phyloP scores from a whole-genome alignment of 2,113 vertebrate species.

The Corythaixoides concolor region DNA sequence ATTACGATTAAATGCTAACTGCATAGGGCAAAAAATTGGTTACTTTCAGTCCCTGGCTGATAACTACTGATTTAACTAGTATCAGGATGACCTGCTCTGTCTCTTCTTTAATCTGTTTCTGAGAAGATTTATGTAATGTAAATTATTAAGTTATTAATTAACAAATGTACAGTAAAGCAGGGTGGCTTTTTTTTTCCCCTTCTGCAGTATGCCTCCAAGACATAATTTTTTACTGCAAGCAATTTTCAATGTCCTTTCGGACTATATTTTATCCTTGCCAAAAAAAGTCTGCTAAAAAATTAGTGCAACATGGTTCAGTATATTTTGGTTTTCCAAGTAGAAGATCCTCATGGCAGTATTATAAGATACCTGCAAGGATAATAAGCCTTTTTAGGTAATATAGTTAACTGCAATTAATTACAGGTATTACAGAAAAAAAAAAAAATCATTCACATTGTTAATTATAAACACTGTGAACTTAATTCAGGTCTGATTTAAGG shows the following conservation, averaged over 20 bases:
- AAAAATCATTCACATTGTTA: neutral
- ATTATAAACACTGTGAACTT: neutral
- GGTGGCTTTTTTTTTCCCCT: neutral
- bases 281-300: neutral
- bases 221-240: neutral
- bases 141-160: slow-evolving; percentile 63
- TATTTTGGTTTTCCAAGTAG: neutral
- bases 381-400: neutral
- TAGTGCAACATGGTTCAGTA: neutral
- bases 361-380: neutral
- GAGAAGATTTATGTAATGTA: slow-evolving; percentile 42
- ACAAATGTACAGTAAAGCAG: slow-evolving; percentile 9
- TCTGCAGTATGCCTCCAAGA: neutral
- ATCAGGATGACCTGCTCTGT: slow-evolving; percentile 23
- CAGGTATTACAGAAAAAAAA: neutral
- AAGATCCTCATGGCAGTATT: neutral
- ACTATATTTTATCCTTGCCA: neutral
- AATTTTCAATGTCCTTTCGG: slow-evolving; percentile 9
- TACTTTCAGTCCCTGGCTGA: slow-evolving; percentile 21
- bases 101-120: slow-evolving; percentile 28
- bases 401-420: neutral
- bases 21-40: slow-evolving; percentile 61
- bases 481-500: neutral
- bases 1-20: slow-evolving; percentile 56
- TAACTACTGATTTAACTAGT: slow-evolving; percentile 44